Evolutionary conservation across 2,888 invertebrate species (phyloP).

Genomic region (Apomyelois bistriatella): DNA sequence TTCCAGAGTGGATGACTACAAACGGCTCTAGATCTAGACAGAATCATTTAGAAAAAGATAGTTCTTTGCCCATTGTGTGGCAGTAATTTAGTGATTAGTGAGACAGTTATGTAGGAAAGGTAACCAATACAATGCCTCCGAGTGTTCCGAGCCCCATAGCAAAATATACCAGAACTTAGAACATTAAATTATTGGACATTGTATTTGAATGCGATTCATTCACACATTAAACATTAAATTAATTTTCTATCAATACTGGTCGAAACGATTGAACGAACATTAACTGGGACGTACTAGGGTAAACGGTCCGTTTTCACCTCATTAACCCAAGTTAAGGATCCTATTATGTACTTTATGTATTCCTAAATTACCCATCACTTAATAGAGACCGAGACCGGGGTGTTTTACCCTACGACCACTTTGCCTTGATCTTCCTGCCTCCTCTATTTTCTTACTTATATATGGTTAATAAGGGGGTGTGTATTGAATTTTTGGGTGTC

Average conservation of each 20-base stretch:
- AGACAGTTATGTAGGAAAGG: too few relatives aligned
- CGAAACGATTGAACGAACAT: slow-evolving; percentile 45
- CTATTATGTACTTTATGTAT: slow-evolving; percentile 80
- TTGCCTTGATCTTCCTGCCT: slow-evolving; percentile 37
- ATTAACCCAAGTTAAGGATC: slow-evolving; percentile 74
- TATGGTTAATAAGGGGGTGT: slow-evolving; percentile 20
- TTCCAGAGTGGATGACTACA: too few relatives aligned
- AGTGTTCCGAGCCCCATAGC: too few relatives aligned
- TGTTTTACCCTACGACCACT: slow-evolving; percentile 54
- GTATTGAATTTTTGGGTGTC: slow-evolving; percentile 30
- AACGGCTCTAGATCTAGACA: too few relatives aligned
- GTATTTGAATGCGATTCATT: too few relatives aligned
- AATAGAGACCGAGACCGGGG: slow-evolving; percentile 64
- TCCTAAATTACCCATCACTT: slow-evolving; percentile 79
- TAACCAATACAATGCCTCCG: too few relatives aligned
- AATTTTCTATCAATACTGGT: slow-evolving; percentile 2
- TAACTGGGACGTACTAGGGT: slow-evolving; percentile 47
- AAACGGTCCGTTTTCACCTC: slow-evolving; percentile 74
- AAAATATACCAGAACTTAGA: too few relatives aligned
- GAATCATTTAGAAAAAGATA: too few relatives aligned
- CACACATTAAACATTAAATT: neutral
- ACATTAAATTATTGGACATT: too few relatives aligned
- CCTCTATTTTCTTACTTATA: slow-evolving; percentile 18
- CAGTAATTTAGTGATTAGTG: too few relatives aligned
- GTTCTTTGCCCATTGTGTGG: too few relatives aligned